Base-by-base conservation (phyloP, 2,888 invertebrate species). In the Cryptocephalus primarius region DNA sequence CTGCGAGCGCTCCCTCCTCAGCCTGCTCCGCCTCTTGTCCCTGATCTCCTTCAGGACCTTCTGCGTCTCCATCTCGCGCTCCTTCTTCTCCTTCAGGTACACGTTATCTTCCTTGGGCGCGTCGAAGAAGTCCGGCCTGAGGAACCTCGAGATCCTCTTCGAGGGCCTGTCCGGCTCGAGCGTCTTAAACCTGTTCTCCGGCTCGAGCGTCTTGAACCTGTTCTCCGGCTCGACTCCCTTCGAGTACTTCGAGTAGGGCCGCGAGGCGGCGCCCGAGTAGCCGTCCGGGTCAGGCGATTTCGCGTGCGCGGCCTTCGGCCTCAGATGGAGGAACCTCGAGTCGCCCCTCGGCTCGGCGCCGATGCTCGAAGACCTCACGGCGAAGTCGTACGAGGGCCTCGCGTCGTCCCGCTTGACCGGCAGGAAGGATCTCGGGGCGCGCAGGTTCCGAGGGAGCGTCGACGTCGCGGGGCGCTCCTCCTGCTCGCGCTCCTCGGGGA, bases 91-190 rank as follows among this genome's bases (percentile, higher is more conserved):
- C 63, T 77, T 75, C 1, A 77, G 74, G 60, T 80, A 80, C 14
- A 77, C 71, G 60, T 77, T 83, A 57, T 85, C 85, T 40, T 58
- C 78, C 54, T 65, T 65, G 3, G 76, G 74, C 1, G 80, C 72
- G 53, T 87, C 85, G 62, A 81, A 85, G 63, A 87, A 87, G 66
- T 88, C 88, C 1, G 87, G 83, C 32, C 88, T 75, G 48, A 88
- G 69, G 67, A 87, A 88, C 47, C 88, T 72, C 8, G 84, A 85
- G 48, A 84, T 77, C 51, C 83, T 76, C 43, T 81, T 78, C 34
- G 54, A 57, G 39, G 54, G 46, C 36, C 49, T 54, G 45, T 62
- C 60, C 43, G 60, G 58, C n/a, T 2, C 2, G 3, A 6, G 6
- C n/a, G 36, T 4, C 12, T 2, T 34, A n/a, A n/a, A n/a, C n/a